Conservation (phyloP, 2,113 vertebrate species). For the Quiscalus mexicanus region DNA sequence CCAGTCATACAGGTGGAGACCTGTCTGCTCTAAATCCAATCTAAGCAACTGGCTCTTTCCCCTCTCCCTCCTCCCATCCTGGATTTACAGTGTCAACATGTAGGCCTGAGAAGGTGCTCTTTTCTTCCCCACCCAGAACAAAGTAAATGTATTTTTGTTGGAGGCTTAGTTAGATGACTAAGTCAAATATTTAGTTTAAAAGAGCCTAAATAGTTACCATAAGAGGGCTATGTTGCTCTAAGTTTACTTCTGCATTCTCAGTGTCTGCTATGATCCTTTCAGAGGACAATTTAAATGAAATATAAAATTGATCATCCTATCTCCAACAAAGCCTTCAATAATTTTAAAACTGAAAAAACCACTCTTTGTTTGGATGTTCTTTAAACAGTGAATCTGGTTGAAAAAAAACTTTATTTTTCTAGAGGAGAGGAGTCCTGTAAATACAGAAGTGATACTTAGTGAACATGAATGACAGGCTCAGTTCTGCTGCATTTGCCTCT, state of each 20-base stretch:
- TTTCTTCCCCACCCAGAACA: neutral
- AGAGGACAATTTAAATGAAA: neutral
- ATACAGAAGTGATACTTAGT: neutral
- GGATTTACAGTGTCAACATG: conserved; percentile 14
- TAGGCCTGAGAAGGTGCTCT: neutral
- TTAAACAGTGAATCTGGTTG: neutral
- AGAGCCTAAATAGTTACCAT: neutral
- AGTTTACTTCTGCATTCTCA: neutral
- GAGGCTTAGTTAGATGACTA: neutral
- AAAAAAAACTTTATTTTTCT: neutral
- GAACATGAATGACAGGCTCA: neutral
- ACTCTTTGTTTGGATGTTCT: neutral
- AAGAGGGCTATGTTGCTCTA: neutral
- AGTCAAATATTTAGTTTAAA: neutral
- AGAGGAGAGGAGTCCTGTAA: neutral
- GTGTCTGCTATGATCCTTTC: neutral
- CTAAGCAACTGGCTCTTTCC: neutral
- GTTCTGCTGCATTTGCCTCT: neutral
- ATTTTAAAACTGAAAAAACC: neutral
- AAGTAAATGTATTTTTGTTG: neutral
- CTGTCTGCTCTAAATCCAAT: conserved; percentile 29
- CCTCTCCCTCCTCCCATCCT: neutral
- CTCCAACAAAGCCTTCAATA: neutral
- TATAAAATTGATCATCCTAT: neutral
- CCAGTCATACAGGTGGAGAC: conserved; percentile 22